Percentiles rank a stretch among this genome's conserved stretches.
These are phyloP conservation scores for Caenorhabditis panamensis DNA, from an alignment of 2,888 invertebrate species.

Conservation along the genomic window DNA sequence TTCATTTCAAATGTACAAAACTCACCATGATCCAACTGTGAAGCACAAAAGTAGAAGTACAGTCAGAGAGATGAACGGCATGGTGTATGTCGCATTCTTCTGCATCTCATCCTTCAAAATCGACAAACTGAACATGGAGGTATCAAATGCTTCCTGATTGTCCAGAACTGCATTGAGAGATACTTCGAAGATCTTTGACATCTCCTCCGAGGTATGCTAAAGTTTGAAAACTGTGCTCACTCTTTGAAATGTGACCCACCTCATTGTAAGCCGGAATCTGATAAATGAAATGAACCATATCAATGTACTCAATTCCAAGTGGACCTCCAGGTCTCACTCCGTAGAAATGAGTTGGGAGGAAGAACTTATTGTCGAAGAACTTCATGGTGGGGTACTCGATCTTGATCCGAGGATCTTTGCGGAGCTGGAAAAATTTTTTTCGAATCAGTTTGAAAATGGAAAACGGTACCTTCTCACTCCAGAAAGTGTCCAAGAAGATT, in stretches of 20 bases:
- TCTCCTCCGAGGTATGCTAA: constrained; percentile 77
- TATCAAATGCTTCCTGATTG: constrained; percentile 63
- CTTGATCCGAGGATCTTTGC: constrained; percentile 74
- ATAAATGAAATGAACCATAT: constrained; percentile 79
- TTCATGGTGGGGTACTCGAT: constrained; percentile 80
- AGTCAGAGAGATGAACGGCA: constrained; percentile 80
- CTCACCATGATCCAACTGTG: constrained; percentile 78
- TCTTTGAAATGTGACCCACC: constrained; percentile 51
- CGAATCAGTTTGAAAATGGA: not conserved
- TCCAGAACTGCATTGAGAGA: constrained; percentile 69
- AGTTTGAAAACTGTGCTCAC: constrained; percentile 12
- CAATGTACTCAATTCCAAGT: constrained; percentile 70
- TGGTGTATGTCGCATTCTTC: constrained; percentile 81
- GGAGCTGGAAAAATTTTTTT: constrained; percentile 68
- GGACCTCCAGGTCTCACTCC: constrained; percentile 73
- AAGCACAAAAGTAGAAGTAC: constrained; percentile 78
- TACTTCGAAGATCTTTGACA: constrained; percentile 73
- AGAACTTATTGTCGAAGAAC: constrained; percentile 80
- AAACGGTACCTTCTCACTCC: constrained; percentile 75
- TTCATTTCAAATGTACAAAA: too few relatives aligned
- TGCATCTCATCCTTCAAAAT: constrained; percentile 80
- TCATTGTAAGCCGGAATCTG: constrained; percentile 73
- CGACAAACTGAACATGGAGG: constrained; percentile 74
- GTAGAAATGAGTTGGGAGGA: constrained; percentile 80
- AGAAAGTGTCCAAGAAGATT: constrained; percentile 78